Evolutionary conservation across 2,797 vertebrate species (phyloP).

Genomic region (Crotalus adamanteus): DNA sequence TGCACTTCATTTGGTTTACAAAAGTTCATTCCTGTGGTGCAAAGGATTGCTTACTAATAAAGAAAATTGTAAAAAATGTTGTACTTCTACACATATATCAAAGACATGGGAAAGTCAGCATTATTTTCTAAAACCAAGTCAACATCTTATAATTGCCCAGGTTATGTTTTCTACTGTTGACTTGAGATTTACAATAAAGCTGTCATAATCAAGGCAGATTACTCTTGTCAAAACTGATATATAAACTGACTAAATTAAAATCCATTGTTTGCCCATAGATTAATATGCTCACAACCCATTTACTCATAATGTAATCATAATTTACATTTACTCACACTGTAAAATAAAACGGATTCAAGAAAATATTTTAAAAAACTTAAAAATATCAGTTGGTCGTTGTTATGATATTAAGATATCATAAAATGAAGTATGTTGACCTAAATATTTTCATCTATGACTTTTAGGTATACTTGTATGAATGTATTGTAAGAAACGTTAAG

Average conservation of each 20-base stretch:
- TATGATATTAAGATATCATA: not conserved
- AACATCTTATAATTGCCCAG: not conserved
- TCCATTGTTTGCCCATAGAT: not conserved
- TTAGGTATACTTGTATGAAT: not conserved
- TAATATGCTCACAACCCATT: not conserved
- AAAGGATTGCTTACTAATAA: not conserved
- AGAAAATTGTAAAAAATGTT: not conserved
- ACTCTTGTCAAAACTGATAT: not conserved
- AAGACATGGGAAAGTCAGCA: not conserved
- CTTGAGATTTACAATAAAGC: not conserved
- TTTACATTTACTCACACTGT: not conserved
- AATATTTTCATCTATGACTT: not conserved
- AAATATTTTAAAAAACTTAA: not conserved
- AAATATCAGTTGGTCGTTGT: not conserved
- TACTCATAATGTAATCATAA: not conserved
- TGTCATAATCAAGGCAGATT: not conserved
- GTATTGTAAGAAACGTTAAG: not conserved
- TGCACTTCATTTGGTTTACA: not conserved
- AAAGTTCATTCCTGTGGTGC: not conserved
- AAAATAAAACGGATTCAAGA: not conserved
- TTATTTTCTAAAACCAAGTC: not conserved
- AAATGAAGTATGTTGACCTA: not conserved
- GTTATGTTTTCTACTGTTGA: slow-evolving; percentile 14
- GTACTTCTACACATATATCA: not conserved
- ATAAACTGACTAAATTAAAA: not conserved